Percentiles rank a stretch among this genome's conserved stretches.
phyloP scores from a whole-genome alignment of 2,888 invertebrate species.

The Anthrax anthrax region DNA sequence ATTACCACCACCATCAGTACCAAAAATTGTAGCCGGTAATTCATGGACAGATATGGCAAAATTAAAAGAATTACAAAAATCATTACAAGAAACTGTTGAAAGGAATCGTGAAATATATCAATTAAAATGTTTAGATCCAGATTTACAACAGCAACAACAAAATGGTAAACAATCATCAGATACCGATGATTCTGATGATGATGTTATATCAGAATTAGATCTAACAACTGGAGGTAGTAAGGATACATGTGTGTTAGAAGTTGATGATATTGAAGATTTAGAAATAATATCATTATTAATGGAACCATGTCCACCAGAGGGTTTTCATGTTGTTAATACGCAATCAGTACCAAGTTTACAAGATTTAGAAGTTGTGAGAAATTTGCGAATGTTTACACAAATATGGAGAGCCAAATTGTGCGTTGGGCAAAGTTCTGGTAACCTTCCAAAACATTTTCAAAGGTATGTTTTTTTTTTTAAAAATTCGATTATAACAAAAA shows the following conservation, averaged over 20 bases:
- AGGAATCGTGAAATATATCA: conserved; percentile 58
- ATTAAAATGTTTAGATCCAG: conserved; percentile 37
- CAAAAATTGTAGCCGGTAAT: conserved; percentile 53
- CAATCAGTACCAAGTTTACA: conserved; percentile 59
- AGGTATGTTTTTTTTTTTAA: conserved; percentile 20
- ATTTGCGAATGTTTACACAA: conserved; percentile 74
- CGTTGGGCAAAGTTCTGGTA: conserved; percentile 35
- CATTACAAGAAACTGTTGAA: conserved; percentile 52
- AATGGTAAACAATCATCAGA: conserved; percentile 32
- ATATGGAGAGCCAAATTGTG: conserved; percentile 56
- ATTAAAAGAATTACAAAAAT: conserved; percentile 51
- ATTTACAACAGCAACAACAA: conserved; percentile 13
- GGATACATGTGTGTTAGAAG: conserved; percentile 68
- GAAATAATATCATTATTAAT: conserved; percentile 59
- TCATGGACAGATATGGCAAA: conserved; percentile 49
- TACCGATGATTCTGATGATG: conserved; percentile 53
- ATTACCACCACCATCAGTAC: conserved; percentile 59
- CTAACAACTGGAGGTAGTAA: conserved; percentile 58
- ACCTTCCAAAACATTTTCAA: conserved; percentile 41
- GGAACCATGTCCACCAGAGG: conserved; percentile 58
- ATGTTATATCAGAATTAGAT: conserved; percentile 50
- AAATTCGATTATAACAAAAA: not conserved
- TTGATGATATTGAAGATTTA: conserved; percentile 71
- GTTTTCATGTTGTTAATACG: conserved; percentile 66
- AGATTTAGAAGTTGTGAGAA: conserved; percentile 50